Conservation (phyloP, 1,140 invertebrate genomes). For the Lepidurus packardi region DNA sequence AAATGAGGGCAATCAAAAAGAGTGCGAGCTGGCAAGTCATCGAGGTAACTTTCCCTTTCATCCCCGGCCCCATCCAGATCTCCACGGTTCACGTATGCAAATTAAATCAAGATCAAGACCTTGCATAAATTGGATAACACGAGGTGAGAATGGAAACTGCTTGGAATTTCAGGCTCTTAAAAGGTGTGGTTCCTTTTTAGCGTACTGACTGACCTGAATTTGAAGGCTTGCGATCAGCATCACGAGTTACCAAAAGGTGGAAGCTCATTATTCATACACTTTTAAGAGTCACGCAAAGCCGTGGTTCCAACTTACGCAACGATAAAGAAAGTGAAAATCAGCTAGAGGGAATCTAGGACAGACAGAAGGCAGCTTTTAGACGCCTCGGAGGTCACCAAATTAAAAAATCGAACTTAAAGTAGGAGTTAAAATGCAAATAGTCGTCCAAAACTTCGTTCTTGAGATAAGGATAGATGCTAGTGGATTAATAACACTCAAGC, state of each 20-base stretch:
- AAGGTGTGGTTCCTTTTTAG: neutral
- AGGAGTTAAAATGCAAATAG: too few species aligned
- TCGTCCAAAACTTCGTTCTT: too few species aligned
- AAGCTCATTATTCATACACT: conserved; percentile 12
- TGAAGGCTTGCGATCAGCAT: neutral
- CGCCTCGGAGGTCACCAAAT: too few species aligned
- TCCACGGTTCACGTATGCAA: neutral
- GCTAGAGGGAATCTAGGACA: too few species aligned
- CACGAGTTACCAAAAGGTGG: conserved; percentile 2
- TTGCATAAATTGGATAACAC: neutral
- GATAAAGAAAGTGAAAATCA: too few species aligned
- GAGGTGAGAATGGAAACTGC: neutral
- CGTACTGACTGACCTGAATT: neutral
- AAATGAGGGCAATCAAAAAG: neutral
- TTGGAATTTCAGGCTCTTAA: neutral
- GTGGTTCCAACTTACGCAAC: neutral
- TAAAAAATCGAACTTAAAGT: too few species aligned
- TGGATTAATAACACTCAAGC: too few species aligned
- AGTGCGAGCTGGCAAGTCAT: too few species aligned
- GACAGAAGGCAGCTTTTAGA: too few species aligned
- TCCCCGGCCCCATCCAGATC: neutral
- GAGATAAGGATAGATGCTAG: too few species aligned
- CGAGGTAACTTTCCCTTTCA: neutral
- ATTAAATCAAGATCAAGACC: conserved; percentile 22
- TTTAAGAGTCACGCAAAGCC: conserved; percentile 15